Base-by-base conservation (phyloP, 2,888 invertebrate genomes). In the Clusia tigrina region DNA sequence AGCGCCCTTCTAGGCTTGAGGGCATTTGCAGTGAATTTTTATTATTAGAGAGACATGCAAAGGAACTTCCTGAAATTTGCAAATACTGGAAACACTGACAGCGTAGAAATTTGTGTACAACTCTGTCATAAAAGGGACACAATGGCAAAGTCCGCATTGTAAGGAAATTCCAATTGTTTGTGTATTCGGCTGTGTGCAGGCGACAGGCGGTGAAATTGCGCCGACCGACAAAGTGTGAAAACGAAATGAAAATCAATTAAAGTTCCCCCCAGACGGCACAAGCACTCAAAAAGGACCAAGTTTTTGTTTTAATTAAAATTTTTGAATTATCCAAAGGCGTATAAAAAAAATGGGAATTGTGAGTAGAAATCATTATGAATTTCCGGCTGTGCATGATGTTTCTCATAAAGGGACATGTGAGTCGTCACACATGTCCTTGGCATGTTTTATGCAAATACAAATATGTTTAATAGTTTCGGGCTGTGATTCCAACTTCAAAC, bases 381-480 rank as follows among this genome's bases (percentile, higher is more conserved):
- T 10, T n/a, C 17, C 17, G 6, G 32, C 32, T 32, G n/a, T n/a
- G 10, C 10, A 42, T 10, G 9, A n/a, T 42, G 42, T 42, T 42
- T 42, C 9, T 42, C n/a, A 3, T 42, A 10, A n/a, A 6, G 2
- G 48, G 48, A 48, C 48, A 42, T 42, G 42, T 9, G n/a, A 6
- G 2, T 15, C 15, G 58, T 17, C 51, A 60, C 48, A 23, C 46
- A 59, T 72, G 71, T 71, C 71, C 71, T 70, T 69, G 65, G 63
- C 63, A 63, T 74, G 72, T 72, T 73, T 60, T 71, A 74, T 71
- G 72, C 70, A 73, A 71, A 74, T 70, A 66, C 60, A 63, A 66
- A 69, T 69, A 73, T 58, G 63, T 71, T 74, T 73, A 70, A 73
- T 70, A 73, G 71, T 70, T 55, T 42, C 64, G 55, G 73, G 64